Base-by-base conservation (phyloP, 2,888 invertebrate genomes). In the Chloromyia formosa region DNA sequence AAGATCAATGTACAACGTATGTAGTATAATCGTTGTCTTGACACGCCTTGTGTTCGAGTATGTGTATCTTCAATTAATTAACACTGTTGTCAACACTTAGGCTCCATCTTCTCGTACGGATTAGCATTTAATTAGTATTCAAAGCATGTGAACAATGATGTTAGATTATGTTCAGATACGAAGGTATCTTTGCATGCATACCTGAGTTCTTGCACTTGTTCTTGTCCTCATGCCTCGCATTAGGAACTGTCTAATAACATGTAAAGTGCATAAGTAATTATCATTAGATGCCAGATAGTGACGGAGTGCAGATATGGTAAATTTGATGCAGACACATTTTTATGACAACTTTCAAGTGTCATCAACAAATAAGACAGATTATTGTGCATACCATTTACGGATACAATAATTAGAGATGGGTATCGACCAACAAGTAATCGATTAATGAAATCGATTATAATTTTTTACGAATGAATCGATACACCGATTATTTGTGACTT, bases 81-180 rank as follows among this genome's bases (percentile, higher is more conserved):
- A 66, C 66, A 66, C 66, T 20, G 66, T 35, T 66, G 66, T 66
- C 66, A 66, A 66, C 66, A 66, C 66, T 66, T 66, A 49, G 49
- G 23, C 66, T 45, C 45, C 66, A 49, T 49, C 49, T 49, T 49
- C 66, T 66, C 66, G 4, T 35, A 35, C 45, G 66, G 66, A 66
- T 66, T 66, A 66, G 66, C 66, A 66, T 66, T 45, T 66, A 66
- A 66, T 66, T 66, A 66, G 66, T 66, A 66, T 66, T 66, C 66
- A 66, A 66, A 49, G 66, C 49, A 22, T 45, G 66, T 49, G 66
- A 66, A 66, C 66, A 66, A 66, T 66, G 66, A 66, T 10, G 49
- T 49, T 7, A 66, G 49, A 66, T 66, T 49, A 49, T 45, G 49
- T 66, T n/a, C 66, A 20, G 18, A 49, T 49, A 7, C 16, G 66